Percentiles rank a stretch among this genome's conserved stretches.
These are phyloP conservation scores for Lacanobia oleracea DNA, from an alignment of 2,888 invertebrate species.

Conservation along the genomic window DNA sequence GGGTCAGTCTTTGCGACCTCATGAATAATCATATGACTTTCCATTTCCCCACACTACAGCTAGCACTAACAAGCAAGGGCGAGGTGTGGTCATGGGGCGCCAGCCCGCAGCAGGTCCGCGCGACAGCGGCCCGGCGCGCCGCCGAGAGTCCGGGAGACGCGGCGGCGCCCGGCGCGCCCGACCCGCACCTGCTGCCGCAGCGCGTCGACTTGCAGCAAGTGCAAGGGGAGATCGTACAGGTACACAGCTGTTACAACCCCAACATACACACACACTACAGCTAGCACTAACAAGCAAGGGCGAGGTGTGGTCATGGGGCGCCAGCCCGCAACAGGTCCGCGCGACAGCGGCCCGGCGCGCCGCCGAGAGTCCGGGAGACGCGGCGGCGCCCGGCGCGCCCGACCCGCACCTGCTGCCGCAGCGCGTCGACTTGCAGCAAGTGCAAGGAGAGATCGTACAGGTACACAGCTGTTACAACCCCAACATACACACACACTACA, in stretches of 20 bases:
- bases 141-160: conserved; percentile 52
- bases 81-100: conserved; percentile 91
- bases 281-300: too few species aligned
- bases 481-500: too few species aligned
- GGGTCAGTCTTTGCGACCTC: background rate
- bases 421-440: conserved; percentile 89
- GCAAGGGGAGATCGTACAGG: conserved; percentile 35
- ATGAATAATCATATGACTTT: background rate
- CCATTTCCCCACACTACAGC: conserved; percentile 1
- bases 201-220: conserved; percentile 89
- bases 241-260: background rate
- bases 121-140: conserved; percentile 88
- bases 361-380: conserved; percentile 52
- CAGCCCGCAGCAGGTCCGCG: conserved; percentile 91
- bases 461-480: background rate
- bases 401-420: conserved; percentile 74
- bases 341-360: conserved; percentile 88
- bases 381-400: conserved; percentile 34
- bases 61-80: conserved; percentile 86
- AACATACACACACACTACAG: too few species aligned
- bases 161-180: conserved; percentile 36
- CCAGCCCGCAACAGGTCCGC: conserved; percentile 91
- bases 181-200: conserved; percentile 74
- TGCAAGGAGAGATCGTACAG: conserved; percentile 35
- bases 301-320: conserved; percentile 88